Evolutionary conservation across 37 sponge, comb jelly and placozoan genomes (phyloP), one percentile per base, ranked within the genome.

Genomic region (Spongilla lacustris): DNA sequence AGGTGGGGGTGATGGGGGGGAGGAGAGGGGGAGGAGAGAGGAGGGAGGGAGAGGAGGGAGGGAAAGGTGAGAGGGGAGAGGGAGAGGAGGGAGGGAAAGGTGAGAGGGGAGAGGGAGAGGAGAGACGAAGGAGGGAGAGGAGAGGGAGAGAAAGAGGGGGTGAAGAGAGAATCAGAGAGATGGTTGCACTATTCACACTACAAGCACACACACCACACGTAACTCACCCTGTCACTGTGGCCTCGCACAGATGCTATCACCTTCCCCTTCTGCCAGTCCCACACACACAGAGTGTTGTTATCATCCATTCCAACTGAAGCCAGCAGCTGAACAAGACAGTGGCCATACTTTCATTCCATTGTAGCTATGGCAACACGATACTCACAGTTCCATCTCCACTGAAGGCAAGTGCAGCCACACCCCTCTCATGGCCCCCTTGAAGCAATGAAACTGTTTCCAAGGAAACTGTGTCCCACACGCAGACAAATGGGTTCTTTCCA

Each of bases 231-330:
- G 66, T 94, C 95, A 30, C 80, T 82, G 79, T 94, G 95, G 46
- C 92, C 95, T 31, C 92, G 66, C 0, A 87, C 49, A 34, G 92
- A 85, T 27, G 95, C 89, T 27, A 94, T 12, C 22, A 79, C 17
- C 80, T 86, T 94, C n/a, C 99, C 99, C 58, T 93, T 87, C 69
- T 41, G 38, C 99, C 99, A 98, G 32, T 94, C 88, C 97, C 96
- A 96, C 41, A 98, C 90, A 68, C 81, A 87, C 37, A 98, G 70
- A 2, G 86, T 81, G 80, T 96, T 95, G 74, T 91, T 49, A 70
- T 94, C 92, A 38, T 98, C 99, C 32, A 96, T 82, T 66, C 99
- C 99, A 19, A 95, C 94, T 30, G 95, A 93, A 0, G 90, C 95
- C 37, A 98, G 91, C 38, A 92, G 69, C 91, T 96, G 75, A 21